Evolutionary conservation across 2,797 vertebrate genomes (phyloP).

Genomic region (Amphiprion clarkii): DNA sequence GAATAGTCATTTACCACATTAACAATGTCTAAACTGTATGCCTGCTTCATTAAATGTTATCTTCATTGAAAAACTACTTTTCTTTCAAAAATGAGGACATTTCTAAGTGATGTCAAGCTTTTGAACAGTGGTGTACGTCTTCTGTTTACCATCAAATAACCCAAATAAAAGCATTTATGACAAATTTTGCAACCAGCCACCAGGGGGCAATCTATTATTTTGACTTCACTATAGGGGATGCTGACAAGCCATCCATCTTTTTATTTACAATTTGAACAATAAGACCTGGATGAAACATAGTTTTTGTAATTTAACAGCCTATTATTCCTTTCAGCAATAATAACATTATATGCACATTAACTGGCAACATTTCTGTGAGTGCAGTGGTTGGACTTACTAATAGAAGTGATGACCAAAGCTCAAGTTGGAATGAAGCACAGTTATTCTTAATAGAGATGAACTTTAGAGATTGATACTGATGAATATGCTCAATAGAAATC

Average conservation of each 20-base stretch:
- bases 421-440: neutral
- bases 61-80: no score
- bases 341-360: neutral
- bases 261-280: neutral
- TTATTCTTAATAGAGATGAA: neutral
- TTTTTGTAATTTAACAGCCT: neutral
- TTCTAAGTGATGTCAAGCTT: no score
- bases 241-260: neutral
- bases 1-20: no score
- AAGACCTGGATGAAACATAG: neutral
- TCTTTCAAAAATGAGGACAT: no score
- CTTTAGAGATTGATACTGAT: neutral
- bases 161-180: no score
- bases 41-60: no score
- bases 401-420: neutral
- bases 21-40: no score
- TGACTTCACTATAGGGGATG: neutral
- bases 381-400: neutral
- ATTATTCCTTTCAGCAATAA: neutral
- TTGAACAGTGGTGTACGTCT: no score
- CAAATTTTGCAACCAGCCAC: no score
- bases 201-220: neutral
- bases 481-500: slow-evolving; percentile 3
- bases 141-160: no score
- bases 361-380: neutral